These are phyloP conservation scores for Sycophila sp. DNA, from an alignment of 1,140 invertebrate genomes.

Conservation along the genomic window DNA sequence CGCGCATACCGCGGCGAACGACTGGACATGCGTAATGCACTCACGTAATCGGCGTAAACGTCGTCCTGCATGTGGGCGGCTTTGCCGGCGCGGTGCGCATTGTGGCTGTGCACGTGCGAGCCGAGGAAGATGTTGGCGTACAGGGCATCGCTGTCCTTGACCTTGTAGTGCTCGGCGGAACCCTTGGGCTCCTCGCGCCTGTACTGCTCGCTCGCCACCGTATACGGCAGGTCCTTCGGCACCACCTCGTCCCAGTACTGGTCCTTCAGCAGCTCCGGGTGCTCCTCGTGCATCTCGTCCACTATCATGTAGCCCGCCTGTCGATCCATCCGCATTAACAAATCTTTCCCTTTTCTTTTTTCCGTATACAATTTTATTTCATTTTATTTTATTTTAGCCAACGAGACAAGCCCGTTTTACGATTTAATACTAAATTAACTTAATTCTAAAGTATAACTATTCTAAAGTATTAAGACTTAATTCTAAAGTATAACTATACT, in stretches of 20 bases:
- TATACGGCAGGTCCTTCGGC: constrained; percentile 87
- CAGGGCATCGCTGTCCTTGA: constrained; percentile 82
- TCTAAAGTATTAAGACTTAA: no score
- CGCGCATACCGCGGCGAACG: neutral
- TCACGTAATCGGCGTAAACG: constrained; percentile 87
- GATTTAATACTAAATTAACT: no score
- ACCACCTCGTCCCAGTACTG: constrained; percentile 93
- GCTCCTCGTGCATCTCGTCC: constrained; percentile 91
- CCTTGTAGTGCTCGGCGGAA: constrained; percentile 85
- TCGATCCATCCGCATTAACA: no score
- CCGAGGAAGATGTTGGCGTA: constrained; percentile 77
- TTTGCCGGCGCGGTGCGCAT: constrained; percentile 29
- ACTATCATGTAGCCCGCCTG: constrained; percentile 91
- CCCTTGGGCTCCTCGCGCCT: constrained; percentile 82
- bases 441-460: no score
- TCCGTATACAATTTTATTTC: no score
- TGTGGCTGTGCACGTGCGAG: constrained; percentile 60
- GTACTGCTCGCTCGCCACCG: constrained; percentile 85
- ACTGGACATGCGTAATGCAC: constrained; percentile 56
- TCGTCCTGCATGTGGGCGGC: constrained; percentile 75
- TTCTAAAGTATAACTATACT: no score
- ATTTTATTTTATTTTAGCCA: no score
- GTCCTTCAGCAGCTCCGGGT: constrained; percentile 86
- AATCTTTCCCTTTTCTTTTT: no score
- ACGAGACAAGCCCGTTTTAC: no score